Conservation (phyloP, 2,113 vertebrate genomes). For the Heterotilapia buettikoferi region DNA sequence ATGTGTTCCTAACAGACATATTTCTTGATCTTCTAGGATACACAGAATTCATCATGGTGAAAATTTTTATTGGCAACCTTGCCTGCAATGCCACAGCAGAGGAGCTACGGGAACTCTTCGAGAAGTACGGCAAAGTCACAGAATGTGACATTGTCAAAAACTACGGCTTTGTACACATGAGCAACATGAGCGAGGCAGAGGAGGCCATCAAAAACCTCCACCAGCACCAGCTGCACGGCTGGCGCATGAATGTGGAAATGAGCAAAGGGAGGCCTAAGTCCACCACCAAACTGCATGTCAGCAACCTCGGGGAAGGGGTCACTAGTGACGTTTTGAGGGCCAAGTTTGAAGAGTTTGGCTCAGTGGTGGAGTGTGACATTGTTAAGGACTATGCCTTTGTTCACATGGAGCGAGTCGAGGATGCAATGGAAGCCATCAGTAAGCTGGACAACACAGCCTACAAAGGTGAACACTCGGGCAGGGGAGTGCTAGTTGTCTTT, state of each 20-base stretch:
- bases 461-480: slow-evolving; percentile 80
- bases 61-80: slow-evolving; percentile 93
- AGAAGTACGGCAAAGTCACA: slow-evolving; percentile 87
- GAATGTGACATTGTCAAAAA: slow-evolving; percentile 95
- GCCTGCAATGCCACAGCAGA: slow-evolving; percentile 81
- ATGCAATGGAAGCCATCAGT: slow-evolving; percentile 87
- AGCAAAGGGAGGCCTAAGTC: slow-evolving; percentile 86
- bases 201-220: slow-evolving; percentile 89
- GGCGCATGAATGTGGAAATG: slow-evolving; percentile 90
- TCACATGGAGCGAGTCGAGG: slow-evolving; percentile 91
- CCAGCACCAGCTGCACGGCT: slow-evolving; percentile 84
- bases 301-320: slow-evolving; percentile 81
- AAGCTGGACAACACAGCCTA: slow-evolving; percentile 85
- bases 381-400: slow-evolving; percentile 96
- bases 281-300: slow-evolving; percentile 91
- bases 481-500: slow-evolving; percentile 23
- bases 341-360: slow-evolving; percentile 88
- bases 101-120: slow-evolving; percentile 85
- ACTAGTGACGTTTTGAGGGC: slow-evolving; percentile 80
- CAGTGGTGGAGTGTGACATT: slow-evolving; percentile 91
- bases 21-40: slow-evolving; percentile 12
- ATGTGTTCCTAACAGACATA: not conserved
- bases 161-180: slow-evolving; percentile 94
- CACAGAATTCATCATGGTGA: slow-evolving; percentile 80
- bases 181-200: slow-evolving; percentile 78